Evolutionary conservation across 2,113 vertebrate species (phyloP), one percentile per base, ranked within the genome.

Genomic region (Sterrhoptilus dennistouni): DNA sequence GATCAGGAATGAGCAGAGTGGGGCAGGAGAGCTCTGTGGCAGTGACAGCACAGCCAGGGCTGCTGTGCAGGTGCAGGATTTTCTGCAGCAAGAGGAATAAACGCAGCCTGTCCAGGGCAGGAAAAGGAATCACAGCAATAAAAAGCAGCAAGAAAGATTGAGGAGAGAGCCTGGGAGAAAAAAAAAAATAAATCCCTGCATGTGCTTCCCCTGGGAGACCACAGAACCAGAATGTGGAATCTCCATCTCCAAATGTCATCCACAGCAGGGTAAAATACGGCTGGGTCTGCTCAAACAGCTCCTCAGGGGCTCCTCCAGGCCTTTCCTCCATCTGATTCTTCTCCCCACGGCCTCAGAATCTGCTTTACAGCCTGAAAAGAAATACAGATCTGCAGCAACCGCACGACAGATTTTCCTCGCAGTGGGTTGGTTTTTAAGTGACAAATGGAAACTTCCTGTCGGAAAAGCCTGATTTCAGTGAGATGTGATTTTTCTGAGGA

Each of bases 1-100:
- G 14, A 9, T 40, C 29, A 6, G 50, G 50, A 24, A 24, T 1
- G 25, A 9, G 27, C 52, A 40, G 60, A 65, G 50, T 33, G 52
- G 38, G 56, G n/a, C 42, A 45, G 53, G 27, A 28, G 87, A 47
- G 53, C 47, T 71, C 38, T 13, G 21, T 16, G 59, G 0, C 45
- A 1, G 38, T 2, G n/a, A 2, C 57, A 19, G n/a, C 8, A 8
- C 1, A 4, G 59, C 57, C 4, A 7, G 45, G 27, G 29, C 3
- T 1, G 69, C 87, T 42, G 31, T 35, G 49, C 63, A n/a, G 33
- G 4, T 27, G n/a, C 50, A 24, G 52, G 6, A 61, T 23, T 1
- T 38, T 10, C 40, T 79, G 83, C 47, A 31, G 71, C 57, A 88
- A 25, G 71, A 53, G 63, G 21, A 29, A 40, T 20, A 53, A 72